A percentile compares a stretch with the other conserved stretches of the same genome.
phyloP scores from a whole-genome alignment of 2,797 vertebrate genomes.

The Echeneis naucrates region DNA sequence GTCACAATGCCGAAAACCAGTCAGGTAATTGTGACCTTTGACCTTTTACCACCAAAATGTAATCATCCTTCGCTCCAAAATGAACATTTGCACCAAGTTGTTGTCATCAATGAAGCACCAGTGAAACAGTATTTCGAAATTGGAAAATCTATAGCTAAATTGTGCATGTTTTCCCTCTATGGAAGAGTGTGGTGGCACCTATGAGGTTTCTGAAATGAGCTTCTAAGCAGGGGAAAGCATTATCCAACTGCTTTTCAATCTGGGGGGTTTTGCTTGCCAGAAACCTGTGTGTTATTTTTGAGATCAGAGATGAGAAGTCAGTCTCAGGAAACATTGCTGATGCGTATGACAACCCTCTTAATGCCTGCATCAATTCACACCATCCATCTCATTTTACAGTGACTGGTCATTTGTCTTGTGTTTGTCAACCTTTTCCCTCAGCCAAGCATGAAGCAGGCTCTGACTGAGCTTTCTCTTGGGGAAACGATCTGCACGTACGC shows the following conservation, averaged over 20 bases:
- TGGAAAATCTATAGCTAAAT: neutral
- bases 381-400: conserved; percentile 75
- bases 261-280: conserved; percentile 47
- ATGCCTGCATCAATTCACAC: conserved; percentile 70
- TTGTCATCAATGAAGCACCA: neutral
- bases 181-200: conserved; percentile 3
- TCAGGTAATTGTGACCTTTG: no score
- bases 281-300: conserved; percentile 57
- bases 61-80: no score
- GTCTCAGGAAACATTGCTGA: conserved; percentile 64
- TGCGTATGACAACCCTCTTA: conserved; percentile 62
- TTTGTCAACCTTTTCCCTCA: conserved; percentile 74
- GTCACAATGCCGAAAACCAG: no score
- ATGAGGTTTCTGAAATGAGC: conserved; percentile 23
- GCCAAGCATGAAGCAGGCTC: conserved; percentile 72
- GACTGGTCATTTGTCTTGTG: conserved; percentile 73
- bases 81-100: no score
- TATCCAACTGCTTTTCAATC: conserved; percentile 55
- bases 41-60: no score
- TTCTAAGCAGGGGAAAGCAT: conserved; percentile 48
- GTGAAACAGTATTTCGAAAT: neutral
- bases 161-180: neutral
- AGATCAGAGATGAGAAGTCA: conserved; percentile 52
- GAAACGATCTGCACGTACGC: conserved; percentile 62
- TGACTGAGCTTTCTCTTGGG: conserved; percentile 29